These are phyloP conservation scores for Sphyrna mokarran DNA, from an alignment of 2,113 vertebrate species.

Conservation along the genomic window DNA sequence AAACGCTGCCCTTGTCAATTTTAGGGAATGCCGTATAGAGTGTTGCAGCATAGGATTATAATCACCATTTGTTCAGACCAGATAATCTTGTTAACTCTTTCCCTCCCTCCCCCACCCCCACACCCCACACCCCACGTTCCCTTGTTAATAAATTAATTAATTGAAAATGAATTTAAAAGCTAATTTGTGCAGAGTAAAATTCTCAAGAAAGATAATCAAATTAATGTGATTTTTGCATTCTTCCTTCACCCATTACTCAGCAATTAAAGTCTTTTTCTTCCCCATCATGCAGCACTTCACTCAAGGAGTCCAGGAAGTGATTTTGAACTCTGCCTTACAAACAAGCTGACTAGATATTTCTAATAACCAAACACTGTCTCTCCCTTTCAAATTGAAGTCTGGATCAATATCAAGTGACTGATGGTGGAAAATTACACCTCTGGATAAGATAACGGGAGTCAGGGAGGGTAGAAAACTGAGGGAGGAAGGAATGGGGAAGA, in stretches of 20 bases:
- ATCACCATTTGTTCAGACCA: too few species aligned
- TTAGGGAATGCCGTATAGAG: not conserved
- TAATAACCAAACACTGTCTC: not conserved
- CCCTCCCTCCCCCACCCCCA: not conserved
- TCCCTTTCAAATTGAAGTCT: not conserved
- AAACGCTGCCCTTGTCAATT: not conserved
- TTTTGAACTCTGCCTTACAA: not conserved
- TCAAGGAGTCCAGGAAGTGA: not conserved
- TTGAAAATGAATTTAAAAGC: not conserved
- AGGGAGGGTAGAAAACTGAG: not conserved
- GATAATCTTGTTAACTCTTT: not conserved
- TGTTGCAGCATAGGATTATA: not conserved
- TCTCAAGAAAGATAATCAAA: not conserved
- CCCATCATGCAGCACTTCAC: not conserved
- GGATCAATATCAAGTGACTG: not conserved
- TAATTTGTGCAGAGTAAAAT: not conserved
- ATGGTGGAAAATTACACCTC: not conserved
- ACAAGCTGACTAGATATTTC: not conserved
- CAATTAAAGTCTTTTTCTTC: not conserved
- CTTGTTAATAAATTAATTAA: conserved; percentile 6
- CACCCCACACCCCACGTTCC: not conserved
- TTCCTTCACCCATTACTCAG: not conserved
- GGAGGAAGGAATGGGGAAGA: not conserved
- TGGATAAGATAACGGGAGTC: not conserved
- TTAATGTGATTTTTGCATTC: conserved; percentile 9